A percentile compares a stretch with the other conserved stretches of the same genome.
phyloP scores from a whole-genome alignment of 1,140 invertebrate species.

The Dufourea novaeangliae region DNA sequence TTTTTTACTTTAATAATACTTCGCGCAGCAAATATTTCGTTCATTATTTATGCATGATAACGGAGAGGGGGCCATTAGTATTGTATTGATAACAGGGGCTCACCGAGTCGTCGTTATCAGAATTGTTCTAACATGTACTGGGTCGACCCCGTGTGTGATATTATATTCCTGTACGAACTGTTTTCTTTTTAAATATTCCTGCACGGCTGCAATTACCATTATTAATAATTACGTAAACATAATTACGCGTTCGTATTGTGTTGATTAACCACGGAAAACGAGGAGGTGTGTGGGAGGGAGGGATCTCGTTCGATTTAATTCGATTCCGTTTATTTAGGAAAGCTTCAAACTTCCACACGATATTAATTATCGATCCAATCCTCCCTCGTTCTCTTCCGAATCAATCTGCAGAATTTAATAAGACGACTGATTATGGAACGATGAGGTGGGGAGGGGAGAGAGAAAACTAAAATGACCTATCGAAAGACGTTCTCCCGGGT shows the following conservation, averaged over 20 bases:
- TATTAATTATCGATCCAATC: slow-evolving; percentile 35
- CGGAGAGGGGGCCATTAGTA: slow-evolving; percentile 26
- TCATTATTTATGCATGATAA: slow-evolving; percentile 36
- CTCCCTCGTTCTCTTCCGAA: neutral
- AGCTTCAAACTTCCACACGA: slow-evolving; percentile 29
- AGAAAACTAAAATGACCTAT: neutral
- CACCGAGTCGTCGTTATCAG: slow-evolving; percentile 14
- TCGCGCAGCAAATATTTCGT: slow-evolving; percentile 2
- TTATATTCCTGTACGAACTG: neutral
- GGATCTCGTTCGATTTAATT: slow-evolving; percentile 22
- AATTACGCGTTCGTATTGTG: slow-evolving; percentile 10
- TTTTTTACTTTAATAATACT: neutral
- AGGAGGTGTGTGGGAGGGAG: too few species aligned
- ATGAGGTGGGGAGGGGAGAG: neutral
- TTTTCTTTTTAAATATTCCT: neutral
- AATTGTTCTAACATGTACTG: slow-evolving; percentile 22
- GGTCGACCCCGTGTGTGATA: neutral
- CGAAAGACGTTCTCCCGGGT: slow-evolving; percentile 15
- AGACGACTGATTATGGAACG: slow-evolving; percentile 19
- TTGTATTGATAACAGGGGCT: slow-evolving; percentile 29
- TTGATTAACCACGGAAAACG: slow-evolving; percentile 14
- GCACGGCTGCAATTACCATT: neutral
- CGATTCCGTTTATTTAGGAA: slow-evolving; percentile 26
- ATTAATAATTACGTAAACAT: slow-evolving; percentile 31
- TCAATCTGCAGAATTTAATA: slow-evolving; percentile 30